A percentile compares a stretch with the other conserved stretches of the same genome.
Conservation (phyloP, 2,113 vertebrate genomes). For the Rhineura floridana region DNA sequence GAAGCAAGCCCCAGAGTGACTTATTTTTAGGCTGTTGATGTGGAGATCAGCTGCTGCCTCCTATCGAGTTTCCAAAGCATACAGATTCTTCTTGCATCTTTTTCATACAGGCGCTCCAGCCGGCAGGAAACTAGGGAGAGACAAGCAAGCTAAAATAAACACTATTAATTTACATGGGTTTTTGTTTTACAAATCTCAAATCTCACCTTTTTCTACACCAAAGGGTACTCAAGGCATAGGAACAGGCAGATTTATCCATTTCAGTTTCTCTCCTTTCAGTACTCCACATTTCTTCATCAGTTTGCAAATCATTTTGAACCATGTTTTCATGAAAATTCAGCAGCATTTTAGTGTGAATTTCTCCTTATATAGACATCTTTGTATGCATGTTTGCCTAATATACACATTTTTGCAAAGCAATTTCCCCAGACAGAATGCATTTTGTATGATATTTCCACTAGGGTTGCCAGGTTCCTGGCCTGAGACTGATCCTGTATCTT, state of each 20-base stretch:
- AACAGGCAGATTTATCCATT: not conserved
- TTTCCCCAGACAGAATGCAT: no score
- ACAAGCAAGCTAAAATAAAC: conserved; percentile 40
- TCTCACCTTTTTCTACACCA: not conserved
- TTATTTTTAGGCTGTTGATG: conserved; percentile 92
- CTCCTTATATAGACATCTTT: no score
- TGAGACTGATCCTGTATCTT: no score
- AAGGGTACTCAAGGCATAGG: not conserved
- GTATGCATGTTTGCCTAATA: no score
- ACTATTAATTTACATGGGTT: not conserved
- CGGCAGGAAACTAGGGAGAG: conserved; percentile 73
- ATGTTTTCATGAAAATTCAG: no score
- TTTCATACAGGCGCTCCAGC: conserved; percentile 43
- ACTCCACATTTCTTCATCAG: no score
- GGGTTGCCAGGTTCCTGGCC: no score
- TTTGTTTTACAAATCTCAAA: not conserved
- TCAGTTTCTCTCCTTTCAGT: no score
- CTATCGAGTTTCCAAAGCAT: conserved; percentile 85
- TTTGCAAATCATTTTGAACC: no score
- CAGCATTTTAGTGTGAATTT: no score
- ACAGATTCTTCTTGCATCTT: conserved; percentile 64
- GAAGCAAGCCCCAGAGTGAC: conserved; percentile 63
- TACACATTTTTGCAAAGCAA: no score
- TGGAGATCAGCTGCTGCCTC: conserved; percentile 88
- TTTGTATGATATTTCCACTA: no score